Evolutionary conservation across 2,113 vertebrate genomes (phyloP).

Genomic region (Chaetops frenatus): DNA sequence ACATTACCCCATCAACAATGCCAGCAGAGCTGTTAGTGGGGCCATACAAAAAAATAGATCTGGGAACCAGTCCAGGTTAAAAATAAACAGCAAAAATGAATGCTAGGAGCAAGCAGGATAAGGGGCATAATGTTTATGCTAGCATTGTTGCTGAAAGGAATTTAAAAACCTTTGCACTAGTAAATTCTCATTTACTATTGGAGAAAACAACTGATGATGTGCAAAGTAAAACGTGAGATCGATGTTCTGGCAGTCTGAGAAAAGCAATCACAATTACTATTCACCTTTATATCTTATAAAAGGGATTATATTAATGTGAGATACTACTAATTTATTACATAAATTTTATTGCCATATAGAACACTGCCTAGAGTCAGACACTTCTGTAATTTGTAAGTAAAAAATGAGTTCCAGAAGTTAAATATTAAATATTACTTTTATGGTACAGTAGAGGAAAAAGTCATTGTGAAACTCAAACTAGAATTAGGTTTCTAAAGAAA

Average conservation of each 20-base stretch:
- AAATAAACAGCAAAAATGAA: slow-evolving; percentile 52
- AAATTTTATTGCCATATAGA: not conserved
- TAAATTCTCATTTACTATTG: not conserved
- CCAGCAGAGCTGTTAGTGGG: not conserved
- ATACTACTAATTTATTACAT: not conserved
- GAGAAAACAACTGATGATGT: not conserved
- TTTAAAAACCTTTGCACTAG: not conserved
- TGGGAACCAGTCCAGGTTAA: slow-evolving; percentile 34
- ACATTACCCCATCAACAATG: not conserved
- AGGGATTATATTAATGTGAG: not conserved
- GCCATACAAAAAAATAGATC: slow-evolving; percentile 25
- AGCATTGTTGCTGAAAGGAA: not conserved
- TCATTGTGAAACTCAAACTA: not conserved
- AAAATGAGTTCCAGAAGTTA: not conserved
- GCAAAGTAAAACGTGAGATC: not conserved
- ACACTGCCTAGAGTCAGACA: not conserved
- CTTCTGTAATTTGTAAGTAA: not conserved
- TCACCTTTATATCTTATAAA: not conserved
- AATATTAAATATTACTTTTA: not conserved
- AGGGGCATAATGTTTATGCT: not conserved
- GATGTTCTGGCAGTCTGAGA: not conserved
- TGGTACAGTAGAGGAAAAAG: not conserved
- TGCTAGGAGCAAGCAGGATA: not conserved
- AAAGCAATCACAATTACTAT: not conserved
- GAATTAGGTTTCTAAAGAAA: not conserved